These are phyloP conservation scores for Noturus placidus DNA, from an alignment of 2,113 vertebrate species.

Conservation along the genomic window DNA sequence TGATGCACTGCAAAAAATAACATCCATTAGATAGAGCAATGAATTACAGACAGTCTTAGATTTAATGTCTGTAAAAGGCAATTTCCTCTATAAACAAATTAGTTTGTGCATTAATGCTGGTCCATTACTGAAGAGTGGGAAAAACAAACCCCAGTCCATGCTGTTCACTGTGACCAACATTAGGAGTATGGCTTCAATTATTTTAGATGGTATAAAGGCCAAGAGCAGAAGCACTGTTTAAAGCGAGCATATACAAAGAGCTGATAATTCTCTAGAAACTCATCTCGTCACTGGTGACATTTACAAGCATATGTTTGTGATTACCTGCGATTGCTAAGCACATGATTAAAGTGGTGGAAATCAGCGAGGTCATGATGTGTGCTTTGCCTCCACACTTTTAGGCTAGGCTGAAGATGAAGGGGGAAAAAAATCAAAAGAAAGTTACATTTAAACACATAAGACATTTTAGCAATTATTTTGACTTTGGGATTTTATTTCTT, in stretches of 20 bases:
- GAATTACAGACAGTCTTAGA: slow-evolving; percentile 30
- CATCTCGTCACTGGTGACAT: slow-evolving; percentile 14
- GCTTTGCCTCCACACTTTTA: slow-evolving; percentile 19
- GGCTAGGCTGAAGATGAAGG: slow-evolving; percentile 2
- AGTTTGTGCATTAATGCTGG: slow-evolving; percentile 33
- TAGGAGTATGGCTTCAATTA: slow-evolving; percentile 33
- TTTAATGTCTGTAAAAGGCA: slow-evolving; percentile 42
- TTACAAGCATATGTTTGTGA: slow-evolving; percentile 12
- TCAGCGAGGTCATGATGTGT: not conserved
- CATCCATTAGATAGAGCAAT: slow-evolving; percentile 23
- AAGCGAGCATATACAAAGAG: slow-evolving; percentile 1
- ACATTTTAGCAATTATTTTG: not conserved
- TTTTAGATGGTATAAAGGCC: slow-evolving; percentile 33
- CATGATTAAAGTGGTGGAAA: slow-evolving; percentile 36
- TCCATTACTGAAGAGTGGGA: slow-evolving; percentile 31
- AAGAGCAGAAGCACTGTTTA: not conserved
- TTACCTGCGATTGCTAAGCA: slow-evolving; percentile 45
- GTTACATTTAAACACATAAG: not conserved
- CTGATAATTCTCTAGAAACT: slow-evolving; percentile 4
- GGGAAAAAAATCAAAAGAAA: not conserved
- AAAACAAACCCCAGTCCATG: slow-evolving; percentile 12
- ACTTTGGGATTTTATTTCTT: slow-evolving; percentile 8
- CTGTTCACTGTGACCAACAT: not conserved
- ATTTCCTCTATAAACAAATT: slow-evolving; percentile 46
- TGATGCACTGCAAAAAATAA: slow-evolving; percentile 6